Base-by-base conservation (phyloP, 2,113 vertebrate genomes). In the Stomatorhinus ivindoensis region DNA sequence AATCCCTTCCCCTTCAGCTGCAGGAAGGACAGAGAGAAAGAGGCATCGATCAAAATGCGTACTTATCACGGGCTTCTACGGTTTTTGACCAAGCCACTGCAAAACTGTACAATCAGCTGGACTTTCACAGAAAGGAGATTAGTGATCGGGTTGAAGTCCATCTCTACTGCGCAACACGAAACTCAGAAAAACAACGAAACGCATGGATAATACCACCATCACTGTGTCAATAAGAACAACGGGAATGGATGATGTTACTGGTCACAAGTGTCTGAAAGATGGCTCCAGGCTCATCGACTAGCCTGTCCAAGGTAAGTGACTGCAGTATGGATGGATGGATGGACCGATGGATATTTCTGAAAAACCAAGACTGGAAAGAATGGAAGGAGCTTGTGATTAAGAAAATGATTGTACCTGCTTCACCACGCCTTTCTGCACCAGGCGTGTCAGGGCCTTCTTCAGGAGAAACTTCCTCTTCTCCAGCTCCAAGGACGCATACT, bases 1-100 rank as follows among this genome's bases (percentile, higher is more conserved):
- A 99, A 97, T 89, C 98, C 98, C 93, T 99, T 99, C 80, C 98
- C 98, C 94, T 98, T 99, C 86, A 99, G 92, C 96, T 96, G 91
- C 0, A 85, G 0, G 80, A 15, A 50, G 91, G 13, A 91, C 5
- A 53, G 5, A 39, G 27, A 39, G 27, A 53, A 87, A 61, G 80
- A 2, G 1, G 6, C 7, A 10, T 35, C 27, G 15, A 15, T 48
- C 58, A 48, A 31, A 50, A n/a, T 4, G 0, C 0, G 47, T 39
- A 24, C 39, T 65, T 65, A 3, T 58, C 21, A 21, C 3, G 24
- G 39, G 19, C 58, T 65, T 27, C 61, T 13, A 31, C 3, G n/a
- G 10, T 31, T 65, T 31, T 65, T 31, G 61, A 27, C n/a, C 61
- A 31, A 27, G 9, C 8, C 61, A 27, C 24, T n/a, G 51, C 55